Percentiles rank a stretch among this genome's conserved stretches.
Evolutionary conservation across 2,797 vertebrate species (phyloP).

Genomic region (Agapornis canus): DNA sequence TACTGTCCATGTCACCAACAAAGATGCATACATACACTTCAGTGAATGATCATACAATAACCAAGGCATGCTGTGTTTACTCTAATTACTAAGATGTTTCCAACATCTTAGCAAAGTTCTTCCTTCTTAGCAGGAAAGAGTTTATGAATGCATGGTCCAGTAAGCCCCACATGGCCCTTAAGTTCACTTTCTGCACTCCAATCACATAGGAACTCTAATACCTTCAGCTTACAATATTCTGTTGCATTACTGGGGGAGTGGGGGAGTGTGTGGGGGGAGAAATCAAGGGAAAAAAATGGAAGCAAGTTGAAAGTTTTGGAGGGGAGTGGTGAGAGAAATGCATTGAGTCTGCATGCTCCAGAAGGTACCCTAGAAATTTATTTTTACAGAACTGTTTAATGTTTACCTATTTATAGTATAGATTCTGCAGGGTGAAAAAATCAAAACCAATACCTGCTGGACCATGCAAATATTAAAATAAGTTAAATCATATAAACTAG

Average conservation of each 20-base stretch:
- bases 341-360: not conserved
- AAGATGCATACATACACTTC: not conserved
- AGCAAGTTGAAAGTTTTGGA: not conserved
- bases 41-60: not conserved
- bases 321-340: not conserved
- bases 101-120: not conserved
- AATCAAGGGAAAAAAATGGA: not conserved
- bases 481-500: not conserved
- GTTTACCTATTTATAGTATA: not conserved
- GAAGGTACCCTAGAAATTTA: not conserved
- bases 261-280: too few species aligned
- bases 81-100: not conserved
- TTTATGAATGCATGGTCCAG: not conserved
- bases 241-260: not conserved
- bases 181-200: not conserved
- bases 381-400: not conserved
- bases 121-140: not conserved
- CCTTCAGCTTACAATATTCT: not conserved
- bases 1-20: not conserved
- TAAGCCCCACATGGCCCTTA: not conserved
- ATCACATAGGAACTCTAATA: fast-evolving
- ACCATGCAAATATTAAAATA: not conserved
- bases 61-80: not conserved
- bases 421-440: not conserved
- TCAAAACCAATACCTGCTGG: not conserved